These are phyloP conservation scores for Pomatorhinus ruficollis DNA, from an alignment of 2,113 vertebrate species.

Conservation along the genomic window DNA sequence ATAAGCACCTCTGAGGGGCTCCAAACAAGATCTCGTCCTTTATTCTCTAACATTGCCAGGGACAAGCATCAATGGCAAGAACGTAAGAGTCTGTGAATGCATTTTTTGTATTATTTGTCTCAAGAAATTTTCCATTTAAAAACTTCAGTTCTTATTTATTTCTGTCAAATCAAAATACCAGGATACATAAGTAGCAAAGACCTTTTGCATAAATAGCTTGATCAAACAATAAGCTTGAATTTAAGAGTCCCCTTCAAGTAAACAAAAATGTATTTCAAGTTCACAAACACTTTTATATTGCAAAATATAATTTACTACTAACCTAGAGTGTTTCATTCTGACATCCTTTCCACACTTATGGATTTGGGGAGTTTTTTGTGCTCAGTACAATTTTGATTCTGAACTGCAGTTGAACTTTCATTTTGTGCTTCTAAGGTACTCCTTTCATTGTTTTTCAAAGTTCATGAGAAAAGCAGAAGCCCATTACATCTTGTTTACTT, in stretches of 20 bases:
- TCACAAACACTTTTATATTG: neutral
- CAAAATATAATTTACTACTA: neutral
- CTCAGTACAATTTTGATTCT: neutral
- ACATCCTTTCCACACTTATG: neutral
- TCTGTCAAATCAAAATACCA: neutral
- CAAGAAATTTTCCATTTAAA: neutral
- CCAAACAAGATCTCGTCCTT: neutral
- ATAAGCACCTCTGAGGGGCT: neutral
- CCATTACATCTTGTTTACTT: neutral
- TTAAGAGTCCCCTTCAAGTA: neutral
- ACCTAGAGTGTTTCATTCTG: neutral
- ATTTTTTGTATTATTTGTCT: neutral
- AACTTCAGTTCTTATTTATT: neutral
- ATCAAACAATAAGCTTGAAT: neutral
- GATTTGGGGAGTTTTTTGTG: rapidly evolving
- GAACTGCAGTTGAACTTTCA: neutral
- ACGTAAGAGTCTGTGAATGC: neutral
- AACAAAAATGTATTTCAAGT: neutral
- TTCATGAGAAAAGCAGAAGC: neutral
- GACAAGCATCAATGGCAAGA: rapidly evolving
- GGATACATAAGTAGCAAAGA: neutral
- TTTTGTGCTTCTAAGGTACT: neutral
- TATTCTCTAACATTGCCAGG: neutral
- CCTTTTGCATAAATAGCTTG: neutral
- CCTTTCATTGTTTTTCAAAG: neutral